Conservation (phyloP, 2,113 vertebrate genomes). For the Pollachius pollachius region DNA sequence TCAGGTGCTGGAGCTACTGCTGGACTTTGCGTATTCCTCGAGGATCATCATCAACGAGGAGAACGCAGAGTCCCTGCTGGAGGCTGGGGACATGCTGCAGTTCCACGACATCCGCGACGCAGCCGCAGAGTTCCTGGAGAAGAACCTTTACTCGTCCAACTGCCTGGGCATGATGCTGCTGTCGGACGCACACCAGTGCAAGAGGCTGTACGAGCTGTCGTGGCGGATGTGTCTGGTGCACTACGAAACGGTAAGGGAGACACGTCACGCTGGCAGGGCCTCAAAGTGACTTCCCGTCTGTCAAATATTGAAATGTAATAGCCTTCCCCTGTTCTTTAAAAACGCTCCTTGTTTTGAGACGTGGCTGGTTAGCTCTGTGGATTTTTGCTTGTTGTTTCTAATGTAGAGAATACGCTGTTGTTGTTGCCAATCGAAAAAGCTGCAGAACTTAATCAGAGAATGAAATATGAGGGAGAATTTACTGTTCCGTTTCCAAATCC, state of each 20-base stretch:
- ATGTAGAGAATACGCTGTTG: too few relatives aligned
- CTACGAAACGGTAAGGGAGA: slow-evolving; percentile 82
- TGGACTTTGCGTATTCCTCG: slow-evolving; percentile 94
- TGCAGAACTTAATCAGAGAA: too few relatives aligned
- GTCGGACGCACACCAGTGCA: slow-evolving; percentile 93
- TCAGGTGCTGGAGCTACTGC: slow-evolving; percentile 85
- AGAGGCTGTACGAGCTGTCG: slow-evolving; percentile 85
- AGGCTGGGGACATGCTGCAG: slow-evolving; percentile 94
- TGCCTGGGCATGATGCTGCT: slow-evolving; percentile 94
- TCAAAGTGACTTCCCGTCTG: background rate
- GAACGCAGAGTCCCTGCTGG: slow-evolving; percentile 90
- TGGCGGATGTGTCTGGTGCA: slow-evolving; percentile 93
- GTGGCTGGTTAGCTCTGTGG: too few relatives aligned
- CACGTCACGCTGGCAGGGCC: slow-evolving; percentile 14
- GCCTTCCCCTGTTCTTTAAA: background rate
- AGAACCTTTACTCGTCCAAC: slow-evolving; percentile 88
- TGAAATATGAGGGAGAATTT: background rate
- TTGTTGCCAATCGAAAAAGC: too few relatives aligned
- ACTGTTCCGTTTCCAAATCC: background rate
- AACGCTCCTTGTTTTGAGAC: background rate
- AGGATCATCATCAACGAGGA: slow-evolving; percentile 91
- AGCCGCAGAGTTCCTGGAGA: slow-evolving; percentile 89
- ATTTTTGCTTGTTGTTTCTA: too few relatives aligned
- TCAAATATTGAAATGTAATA: background rate
- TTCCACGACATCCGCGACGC: slow-evolving; percentile 92